Evolutionary conservation across 35 echinoderm and acorn worm species (phyloP), one percentile per base, ranked within the genome.

Genomic region (Strongylocentrotus purpuratus): DNA sequence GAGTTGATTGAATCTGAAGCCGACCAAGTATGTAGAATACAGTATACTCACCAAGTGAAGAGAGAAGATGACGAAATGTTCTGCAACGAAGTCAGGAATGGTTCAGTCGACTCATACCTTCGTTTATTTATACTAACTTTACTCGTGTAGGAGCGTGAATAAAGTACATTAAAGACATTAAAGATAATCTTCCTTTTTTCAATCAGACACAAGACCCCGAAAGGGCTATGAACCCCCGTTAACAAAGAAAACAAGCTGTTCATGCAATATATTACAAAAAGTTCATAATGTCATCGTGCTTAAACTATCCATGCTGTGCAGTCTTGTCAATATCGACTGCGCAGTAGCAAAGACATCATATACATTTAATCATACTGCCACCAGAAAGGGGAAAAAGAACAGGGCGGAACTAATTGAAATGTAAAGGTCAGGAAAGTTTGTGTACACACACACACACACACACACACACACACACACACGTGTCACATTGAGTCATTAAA

Each of bases 391-490:
- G 3, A 3, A 41, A 78, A 78, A 28, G 18, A 78, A 78, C 65
- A 78, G 65, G 65, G 65, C 25, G 65, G 65, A 78, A 78, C 65
- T 78, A 78, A 78, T 78, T 78, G 20, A 78, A 78, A 78, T n/a
- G 28, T 8, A 78, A 28, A 78, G 65, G 65, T 78, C 65, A n/a
- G 65, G 25, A 28, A 78, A 78, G 65, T 78, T 78, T 78, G 65
- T 78, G 65, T 78, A 59, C 17, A 59, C 52, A 59, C 52, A 59
- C 52, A 11, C 52, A 59, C 5, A 17, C 11, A 59, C 52, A 11
- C 52, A 59, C 5, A 17, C 11, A 59, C 17, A 59, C 52, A 59
- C 52, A 59, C 52, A 11, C 52, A 59, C 5, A 17, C 11, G 1
- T 17, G 52, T 3, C 35, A 41, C 35, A 41, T 3, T 41, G 35